Conservation (phyloP, 2,888 invertebrate genomes). For the Tinea semifulvella region DNA sequence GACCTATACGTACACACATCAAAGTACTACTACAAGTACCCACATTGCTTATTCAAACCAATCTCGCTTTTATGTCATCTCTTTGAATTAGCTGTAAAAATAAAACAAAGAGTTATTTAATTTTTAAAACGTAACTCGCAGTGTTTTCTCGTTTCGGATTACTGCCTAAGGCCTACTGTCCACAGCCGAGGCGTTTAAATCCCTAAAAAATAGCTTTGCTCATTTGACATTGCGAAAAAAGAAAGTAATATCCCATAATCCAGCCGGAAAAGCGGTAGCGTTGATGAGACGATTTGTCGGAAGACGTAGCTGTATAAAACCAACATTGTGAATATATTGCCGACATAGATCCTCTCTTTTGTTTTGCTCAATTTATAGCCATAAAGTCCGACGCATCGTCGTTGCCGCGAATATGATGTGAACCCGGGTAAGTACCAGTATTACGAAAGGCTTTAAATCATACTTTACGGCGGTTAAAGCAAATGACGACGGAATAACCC, state of each 20-base stretch:
- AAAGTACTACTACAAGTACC: too few relatives aligned
- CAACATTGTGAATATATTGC: slow-evolving; percentile 40
- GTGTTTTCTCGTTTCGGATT: slow-evolving; percentile 5
- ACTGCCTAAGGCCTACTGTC: slow-evolving; percentile 9
- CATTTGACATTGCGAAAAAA: slow-evolving; percentile 16
- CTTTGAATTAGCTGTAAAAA: too few relatives aligned
- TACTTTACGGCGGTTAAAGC: slow-evolving; percentile 23
- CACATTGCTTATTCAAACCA: too few relatives aligned
- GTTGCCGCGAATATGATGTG: slow-evolving; percentile 26
- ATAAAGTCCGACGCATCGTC: slow-evolving; percentile 22
- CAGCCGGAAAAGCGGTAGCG: slow-evolving; percentile 21
- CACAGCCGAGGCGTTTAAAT: slow-evolving; percentile 7
- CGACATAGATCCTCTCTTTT: slow-evolving; percentile 32
- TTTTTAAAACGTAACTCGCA: neutral
- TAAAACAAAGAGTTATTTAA: neutral
- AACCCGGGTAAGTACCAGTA: slow-evolving; percentile 17
- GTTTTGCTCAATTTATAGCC: slow-evolving; percentile 41
- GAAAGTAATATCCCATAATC: slow-evolving; percentile 15
- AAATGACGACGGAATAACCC: slow-evolving; percentile 3
- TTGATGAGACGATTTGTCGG: slow-evolving; percentile 37
- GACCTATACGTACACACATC: neutral
- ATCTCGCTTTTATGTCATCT: too few relatives aligned
- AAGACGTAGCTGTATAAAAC: slow-evolving; percentile 32
- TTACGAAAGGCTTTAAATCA: slow-evolving; percentile 26
- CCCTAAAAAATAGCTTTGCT: slow-evolving; percentile 21